These are phyloP conservation scores for Shinisaurus crocodilurus DNA, from an alignment of 2,113 vertebrate species.

Conservation along the genomic window DNA sequence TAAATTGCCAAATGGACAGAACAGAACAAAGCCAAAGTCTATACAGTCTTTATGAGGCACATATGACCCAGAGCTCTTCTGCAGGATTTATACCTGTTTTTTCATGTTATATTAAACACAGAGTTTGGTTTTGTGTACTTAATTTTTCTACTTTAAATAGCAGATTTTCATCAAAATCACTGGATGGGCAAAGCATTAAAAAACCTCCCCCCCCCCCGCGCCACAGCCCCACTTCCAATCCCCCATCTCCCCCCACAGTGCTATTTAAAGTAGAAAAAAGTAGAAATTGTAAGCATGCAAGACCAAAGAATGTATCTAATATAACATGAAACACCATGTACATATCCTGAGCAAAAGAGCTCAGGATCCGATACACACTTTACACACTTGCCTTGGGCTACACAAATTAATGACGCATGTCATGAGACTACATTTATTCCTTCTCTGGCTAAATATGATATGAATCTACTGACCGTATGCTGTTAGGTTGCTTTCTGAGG, in stretches of 20 bases:
- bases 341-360: neutral
- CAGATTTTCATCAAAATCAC: neutral
- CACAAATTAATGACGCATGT: neutral
- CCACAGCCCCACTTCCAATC: neutral
- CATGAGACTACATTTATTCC: neutral
- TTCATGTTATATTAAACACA: neutral
- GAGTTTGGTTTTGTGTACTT: neutral
- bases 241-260: neutral
- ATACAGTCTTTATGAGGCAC: neutral
- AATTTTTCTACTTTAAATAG: neutral
- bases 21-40: neutral
- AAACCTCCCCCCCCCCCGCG: neutral
- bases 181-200: neutral
- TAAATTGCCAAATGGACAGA: neutral
- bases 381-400: neutral
- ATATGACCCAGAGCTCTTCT: neutral
- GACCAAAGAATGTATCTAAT: neutral
- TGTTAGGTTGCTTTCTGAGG: neutral
- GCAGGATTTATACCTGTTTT: neutral
- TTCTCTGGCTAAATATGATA: neutral
- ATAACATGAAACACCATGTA: neutral
- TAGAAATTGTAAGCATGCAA: neutral
- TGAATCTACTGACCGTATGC: neutral
- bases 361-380: neutral
- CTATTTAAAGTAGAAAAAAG: neutral